These are phyloP conservation scores for Octopus bimaculoides DNA, from an alignment of 1,140 invertebrate species.

Conservation along the genomic window DNA sequence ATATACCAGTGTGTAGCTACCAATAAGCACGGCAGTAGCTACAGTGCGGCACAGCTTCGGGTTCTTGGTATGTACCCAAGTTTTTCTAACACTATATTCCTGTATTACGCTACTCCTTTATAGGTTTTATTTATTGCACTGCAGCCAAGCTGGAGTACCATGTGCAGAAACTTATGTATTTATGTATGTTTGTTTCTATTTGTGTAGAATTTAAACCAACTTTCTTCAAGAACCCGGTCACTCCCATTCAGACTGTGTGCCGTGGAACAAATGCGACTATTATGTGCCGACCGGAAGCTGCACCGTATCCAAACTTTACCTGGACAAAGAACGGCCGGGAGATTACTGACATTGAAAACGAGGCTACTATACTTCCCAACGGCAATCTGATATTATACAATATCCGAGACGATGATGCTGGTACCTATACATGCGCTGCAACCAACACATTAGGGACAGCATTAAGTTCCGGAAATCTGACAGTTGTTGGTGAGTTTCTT, in stretches of 20 bases:
- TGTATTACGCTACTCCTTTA: neutral
- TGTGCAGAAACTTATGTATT: no score
- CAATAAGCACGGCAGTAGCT: constrained; percentile 83
- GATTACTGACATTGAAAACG: constrained; percentile 59
- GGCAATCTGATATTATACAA: constrained; percentile 39
- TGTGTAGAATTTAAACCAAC: constrained; percentile 75
- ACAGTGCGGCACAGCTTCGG: constrained; percentile 83
- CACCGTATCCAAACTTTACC: constrained; percentile 79
- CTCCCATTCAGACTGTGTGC: constrained; percentile 84
- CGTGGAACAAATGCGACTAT: constrained; percentile 89
- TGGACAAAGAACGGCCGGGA: constrained; percentile 88
- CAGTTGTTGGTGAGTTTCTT: constrained; percentile 61
- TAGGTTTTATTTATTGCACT: neutral
- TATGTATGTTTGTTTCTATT: no score
- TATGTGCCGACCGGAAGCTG: constrained; percentile 88
- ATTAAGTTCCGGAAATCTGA: constrained; percentile 84
- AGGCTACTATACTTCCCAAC: constrained; percentile 25
- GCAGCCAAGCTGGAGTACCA: neutral
- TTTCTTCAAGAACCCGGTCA: constrained; percentile 85
- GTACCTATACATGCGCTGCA: constrained; percentile 54
- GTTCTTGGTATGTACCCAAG: constrained; percentile 57
- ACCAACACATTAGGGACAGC: constrained; percentile 58
- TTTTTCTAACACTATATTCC: neutral
- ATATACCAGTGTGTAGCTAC: constrained; percentile 93
- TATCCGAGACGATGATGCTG: constrained; percentile 42